A percentile compares a stretch with the other conserved stretches of the same genome.
Evolutionary conservation across 2,113 vertebrate species (phyloP).

Genomic region (Tetrao urogallus): DNA sequence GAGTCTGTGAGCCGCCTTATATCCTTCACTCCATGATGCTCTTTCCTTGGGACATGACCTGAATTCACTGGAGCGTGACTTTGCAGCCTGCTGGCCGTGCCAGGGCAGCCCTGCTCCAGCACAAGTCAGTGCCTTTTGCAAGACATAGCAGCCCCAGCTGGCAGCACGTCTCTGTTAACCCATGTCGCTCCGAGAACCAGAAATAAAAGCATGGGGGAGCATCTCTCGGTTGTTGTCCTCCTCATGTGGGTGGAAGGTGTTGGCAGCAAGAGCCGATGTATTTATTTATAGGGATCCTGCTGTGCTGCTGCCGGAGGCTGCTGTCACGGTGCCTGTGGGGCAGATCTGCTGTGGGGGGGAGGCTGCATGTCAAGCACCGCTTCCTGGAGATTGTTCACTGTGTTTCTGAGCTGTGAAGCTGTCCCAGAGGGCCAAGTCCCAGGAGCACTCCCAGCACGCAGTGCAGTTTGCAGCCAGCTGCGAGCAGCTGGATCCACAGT

Average conservation of each 20-base stretch:
- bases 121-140: not conserved
- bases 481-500: not conserved
- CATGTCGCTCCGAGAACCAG: not conserved
- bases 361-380: not conserved
- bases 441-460: not conserved
- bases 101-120: not conserved
- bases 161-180: not conserved
- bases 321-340: not conserved
- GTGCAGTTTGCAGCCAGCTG: constrained; percentile 29
- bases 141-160: not conserved
- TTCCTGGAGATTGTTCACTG: not conserved
- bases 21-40: not conserved
- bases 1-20: not conserved
- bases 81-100: not conserved
- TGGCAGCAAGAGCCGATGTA: not conserved
- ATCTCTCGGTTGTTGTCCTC: not conserved
- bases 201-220: constrained; percentile 29
- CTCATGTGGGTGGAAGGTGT: constrained; percentile 20
- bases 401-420: not conserved
- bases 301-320: constrained; percentile 32
- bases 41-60: fast-evolving
- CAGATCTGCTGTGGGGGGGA: not conserved
- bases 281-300: constrained; percentile 51
- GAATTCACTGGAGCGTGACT: not conserved
- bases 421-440: not conserved